phyloP scores from a whole-genome alignment of 1,140 invertebrate species.

The Drosophila eugracilis region DNA sequence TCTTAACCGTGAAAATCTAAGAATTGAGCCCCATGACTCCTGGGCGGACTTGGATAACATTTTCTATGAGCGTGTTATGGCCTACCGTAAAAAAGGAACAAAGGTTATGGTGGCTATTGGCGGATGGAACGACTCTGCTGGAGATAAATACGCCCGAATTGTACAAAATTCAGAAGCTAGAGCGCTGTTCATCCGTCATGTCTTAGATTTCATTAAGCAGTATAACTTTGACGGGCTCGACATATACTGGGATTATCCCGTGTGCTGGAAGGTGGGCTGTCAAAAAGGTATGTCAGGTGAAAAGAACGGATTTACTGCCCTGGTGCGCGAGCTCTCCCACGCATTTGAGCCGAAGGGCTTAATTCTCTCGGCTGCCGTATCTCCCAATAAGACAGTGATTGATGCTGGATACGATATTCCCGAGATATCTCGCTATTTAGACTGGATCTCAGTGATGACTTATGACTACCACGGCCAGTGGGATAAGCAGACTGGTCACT shows the following conservation, averaged over 20 bases:
- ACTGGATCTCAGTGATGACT: conserved; percentile 94
- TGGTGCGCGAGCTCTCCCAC: conserved; percentile 89
- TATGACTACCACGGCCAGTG: conserved; percentile 95
- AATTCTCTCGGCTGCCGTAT: conserved; percentile 92
- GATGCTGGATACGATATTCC: conserved; percentile 92
- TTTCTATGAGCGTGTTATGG: conserved; percentile 93
- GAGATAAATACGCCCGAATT: conserved; percentile 93
- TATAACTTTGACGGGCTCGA: conserved; percentile 94
- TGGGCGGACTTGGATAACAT: conserved; percentile 95
- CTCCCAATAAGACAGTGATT: conserved; percentile 93
- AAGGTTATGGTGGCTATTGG: conserved; percentile 94
- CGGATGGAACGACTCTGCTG: conserved; percentile 94
- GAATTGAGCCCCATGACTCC: conserved; percentile 93
- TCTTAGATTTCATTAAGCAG: conserved; percentile 91
- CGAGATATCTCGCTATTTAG: conserved; percentile 89
- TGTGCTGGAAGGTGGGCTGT: conserved; percentile 95
- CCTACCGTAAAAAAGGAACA: conserved; percentile 89
- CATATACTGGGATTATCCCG: conserved; percentile 96
- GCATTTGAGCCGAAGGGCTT: conserved; percentile 89
- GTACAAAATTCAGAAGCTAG: conserved; percentile 91
- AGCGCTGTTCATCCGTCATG: conserved; percentile 90
- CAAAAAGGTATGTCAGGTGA: conserved; percentile 90
- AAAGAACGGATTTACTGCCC: conserved; percentile 89
- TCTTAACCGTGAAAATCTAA: conserved; percentile 90
- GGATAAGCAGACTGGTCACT: conserved; percentile 93